Percentiles rank a stretch among this genome's conserved stretches.
These are phyloP conservation scores for Colius striatus DNA, from an alignment of 2,113 vertebrate species.

Conservation along the genomic window DNA sequence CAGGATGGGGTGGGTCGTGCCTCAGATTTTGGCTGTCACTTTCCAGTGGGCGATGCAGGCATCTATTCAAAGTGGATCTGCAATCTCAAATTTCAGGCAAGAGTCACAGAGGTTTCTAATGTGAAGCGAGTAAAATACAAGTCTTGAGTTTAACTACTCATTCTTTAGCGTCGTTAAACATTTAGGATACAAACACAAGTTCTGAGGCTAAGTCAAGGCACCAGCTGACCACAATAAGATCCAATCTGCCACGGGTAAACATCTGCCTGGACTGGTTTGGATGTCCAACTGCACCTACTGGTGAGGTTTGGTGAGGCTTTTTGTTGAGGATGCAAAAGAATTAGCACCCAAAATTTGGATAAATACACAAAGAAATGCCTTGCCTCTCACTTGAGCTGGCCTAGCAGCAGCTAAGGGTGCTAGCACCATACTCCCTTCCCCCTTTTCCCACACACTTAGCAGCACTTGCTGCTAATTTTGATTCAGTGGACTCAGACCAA, in stretches of 20 bases:
- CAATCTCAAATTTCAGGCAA: not conserved
- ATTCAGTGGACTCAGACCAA: slow-evolving; percentile 36
- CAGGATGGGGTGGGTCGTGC: not conserved
- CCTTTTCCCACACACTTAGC: not conserved
- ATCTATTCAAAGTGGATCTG: not conserved
- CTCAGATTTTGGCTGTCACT: not conserved
- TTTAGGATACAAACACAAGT: not conserved
- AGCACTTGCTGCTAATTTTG: slow-evolving; percentile 57
- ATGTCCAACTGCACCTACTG: not conserved
- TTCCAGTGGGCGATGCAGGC: not conserved
- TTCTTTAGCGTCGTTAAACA: not conserved
- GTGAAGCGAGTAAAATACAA: not conserved
- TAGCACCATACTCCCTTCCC: not conserved
- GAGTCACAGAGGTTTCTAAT: not conserved
- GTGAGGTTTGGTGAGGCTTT: not conserved
- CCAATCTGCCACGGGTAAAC: not conserved
- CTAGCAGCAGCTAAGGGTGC: not conserved
- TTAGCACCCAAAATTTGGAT: not conserved
- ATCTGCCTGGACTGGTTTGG: not conserved
- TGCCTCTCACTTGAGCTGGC: not conserved
- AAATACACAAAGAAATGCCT: not conserved
- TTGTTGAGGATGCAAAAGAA: not conserved
- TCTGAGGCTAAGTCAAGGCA: not conserved
- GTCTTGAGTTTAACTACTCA: not conserved
- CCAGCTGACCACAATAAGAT: not conserved